phyloP scores from a whole-genome alignment of 2,797 vertebrate genomes.

The Muraenolepis orangiensis region DNA sequence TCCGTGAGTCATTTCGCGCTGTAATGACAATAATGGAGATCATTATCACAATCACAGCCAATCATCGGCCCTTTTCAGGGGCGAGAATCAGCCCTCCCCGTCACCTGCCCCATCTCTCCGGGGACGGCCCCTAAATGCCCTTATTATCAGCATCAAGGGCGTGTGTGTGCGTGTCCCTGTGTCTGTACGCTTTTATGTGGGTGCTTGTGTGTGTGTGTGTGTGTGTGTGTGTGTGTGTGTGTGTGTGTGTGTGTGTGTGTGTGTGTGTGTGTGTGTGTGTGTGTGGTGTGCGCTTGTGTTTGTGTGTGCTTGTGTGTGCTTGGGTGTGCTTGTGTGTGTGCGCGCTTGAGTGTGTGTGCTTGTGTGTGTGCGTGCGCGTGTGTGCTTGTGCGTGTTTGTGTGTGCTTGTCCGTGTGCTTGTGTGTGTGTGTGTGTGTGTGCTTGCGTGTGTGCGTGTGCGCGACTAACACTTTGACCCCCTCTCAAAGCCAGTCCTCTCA shows the following conservation, averaged over 20 bases:
- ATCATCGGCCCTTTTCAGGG: conserved; percentile 73
- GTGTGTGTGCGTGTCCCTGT: conserved; percentile 30
- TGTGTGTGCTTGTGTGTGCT: conserved; percentile 39
- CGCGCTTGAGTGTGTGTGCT: conserved; percentile 14
- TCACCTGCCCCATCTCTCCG: conserved; percentile 70
- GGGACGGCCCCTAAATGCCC: conserved; percentile 71
- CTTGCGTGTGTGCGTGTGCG: no score
- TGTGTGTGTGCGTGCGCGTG: conserved; percentile 38
- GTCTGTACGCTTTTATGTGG: background rate
- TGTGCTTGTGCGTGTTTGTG: conserved; percentile 22
- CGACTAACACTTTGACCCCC: conserved; percentile 50
- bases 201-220: conserved; percentile 19
- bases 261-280: conserved; percentile 11
- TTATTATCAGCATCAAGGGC: conserved; percentile 74
- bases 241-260: conserved; percentile 21
- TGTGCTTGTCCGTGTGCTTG: conserved; percentile 4
- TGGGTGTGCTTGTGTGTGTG: conserved; percentile 20
- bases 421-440: conserved; percentile 16
- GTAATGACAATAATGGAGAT: conserved; percentile 72
- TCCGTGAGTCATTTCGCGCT: conserved; percentile 60
- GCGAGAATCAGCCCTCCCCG: conserved; percentile 74
- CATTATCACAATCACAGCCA: conserved; percentile 75
- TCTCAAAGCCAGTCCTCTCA: conserved; percentile 44
- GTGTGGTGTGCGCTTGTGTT: conserved; percentile 13
- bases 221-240: conserved; percentile 48